phyloP scores from a whole-genome alignment of 2,797 vertebrate species.

The Danio choprae region DNA sequence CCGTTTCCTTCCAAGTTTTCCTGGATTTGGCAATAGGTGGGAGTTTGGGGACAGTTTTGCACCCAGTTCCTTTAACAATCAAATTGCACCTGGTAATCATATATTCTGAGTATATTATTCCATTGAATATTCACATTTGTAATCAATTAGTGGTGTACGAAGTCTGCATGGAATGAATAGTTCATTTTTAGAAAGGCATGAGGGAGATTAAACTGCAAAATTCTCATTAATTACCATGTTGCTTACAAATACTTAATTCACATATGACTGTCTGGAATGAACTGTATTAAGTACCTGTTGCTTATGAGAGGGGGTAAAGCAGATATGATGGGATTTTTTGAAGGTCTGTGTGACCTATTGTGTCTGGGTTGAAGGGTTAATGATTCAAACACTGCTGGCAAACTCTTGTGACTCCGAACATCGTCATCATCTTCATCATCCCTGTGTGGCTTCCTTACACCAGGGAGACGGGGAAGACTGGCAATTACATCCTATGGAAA shows the following conservation, averaged over 20 bases:
- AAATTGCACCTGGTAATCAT: conserved; percentile 53
- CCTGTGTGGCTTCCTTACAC: conserved; percentile 32
- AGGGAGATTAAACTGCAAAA: not conserved
- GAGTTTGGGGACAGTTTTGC: conserved; percentile 32
- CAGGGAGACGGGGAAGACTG: conserved; percentile 39
- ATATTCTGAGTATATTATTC: not conserved
- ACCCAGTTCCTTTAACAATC: conserved; percentile 60
- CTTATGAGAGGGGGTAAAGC: conserved; percentile 49
- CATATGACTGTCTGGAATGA: not conserved
- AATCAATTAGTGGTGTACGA: not conserved
- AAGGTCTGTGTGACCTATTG: conserved; percentile 46
- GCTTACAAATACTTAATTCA: too few species aligned
- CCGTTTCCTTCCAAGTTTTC: not conserved
- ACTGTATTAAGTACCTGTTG: conserved; percentile 48
- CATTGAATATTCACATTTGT: not conserved
- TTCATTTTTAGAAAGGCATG: not conserved
- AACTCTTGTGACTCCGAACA: conserved; percentile 61
- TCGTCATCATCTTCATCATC: conserved; percentile 61
- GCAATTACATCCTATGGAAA: conserved; percentile 46
- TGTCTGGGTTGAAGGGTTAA: conserved; percentile 37
- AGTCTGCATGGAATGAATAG: not conserved
- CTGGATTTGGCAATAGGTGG: conserved; percentile 57
- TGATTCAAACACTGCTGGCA: conserved; percentile 52
- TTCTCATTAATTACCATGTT: conserved; percentile 10
- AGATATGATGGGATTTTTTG: conserved; percentile 29